Conservation (phyloP, 35 echinoderm and acorn worm genomes). For the Diadema setosum region DNA sequence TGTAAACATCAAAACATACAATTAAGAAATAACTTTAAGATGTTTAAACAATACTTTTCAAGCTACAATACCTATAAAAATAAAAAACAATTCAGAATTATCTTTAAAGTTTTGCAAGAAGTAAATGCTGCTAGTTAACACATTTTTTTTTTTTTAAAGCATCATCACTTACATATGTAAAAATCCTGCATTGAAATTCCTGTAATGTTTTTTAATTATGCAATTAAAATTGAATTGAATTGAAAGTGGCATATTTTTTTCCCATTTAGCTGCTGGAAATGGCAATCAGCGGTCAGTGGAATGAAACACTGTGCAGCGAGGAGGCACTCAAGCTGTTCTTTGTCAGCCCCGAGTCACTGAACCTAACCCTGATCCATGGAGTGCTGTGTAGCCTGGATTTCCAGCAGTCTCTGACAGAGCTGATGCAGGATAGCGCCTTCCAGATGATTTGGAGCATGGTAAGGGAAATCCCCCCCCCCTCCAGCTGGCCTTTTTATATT, state of each 20-base stretch:
- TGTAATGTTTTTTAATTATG: background rate
- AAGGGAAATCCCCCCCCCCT: no score
- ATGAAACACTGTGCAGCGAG: background rate
- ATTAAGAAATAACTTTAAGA: no score
- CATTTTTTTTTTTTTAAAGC: background rate
- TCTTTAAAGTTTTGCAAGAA: no score
- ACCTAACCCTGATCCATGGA: background rate
- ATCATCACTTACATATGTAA: background rate
- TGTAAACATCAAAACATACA: no score
- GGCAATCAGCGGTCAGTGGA: background rate
- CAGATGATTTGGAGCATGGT: background rate
- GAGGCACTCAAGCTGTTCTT: slow-evolving; percentile 3
- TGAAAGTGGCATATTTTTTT: background rate
- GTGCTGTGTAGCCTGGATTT: slow-evolving; percentile 1
- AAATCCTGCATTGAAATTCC: background rate
- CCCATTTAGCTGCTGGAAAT: background rate
- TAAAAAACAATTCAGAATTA: no score
- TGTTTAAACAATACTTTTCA: no score
- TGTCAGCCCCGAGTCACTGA: background rate
- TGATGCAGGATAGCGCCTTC: background rate
- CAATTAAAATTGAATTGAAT: background rate
- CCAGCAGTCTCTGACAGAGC: background rate
- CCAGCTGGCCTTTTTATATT: no score
- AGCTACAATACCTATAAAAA: no score
- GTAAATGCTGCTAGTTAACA: background rate